Evolutionary conservation across 64 coral and sea anemone species (phyloP), one percentile per base, ranked within the genome.

Genomic region (Astreopora myriophthalma): DNA sequence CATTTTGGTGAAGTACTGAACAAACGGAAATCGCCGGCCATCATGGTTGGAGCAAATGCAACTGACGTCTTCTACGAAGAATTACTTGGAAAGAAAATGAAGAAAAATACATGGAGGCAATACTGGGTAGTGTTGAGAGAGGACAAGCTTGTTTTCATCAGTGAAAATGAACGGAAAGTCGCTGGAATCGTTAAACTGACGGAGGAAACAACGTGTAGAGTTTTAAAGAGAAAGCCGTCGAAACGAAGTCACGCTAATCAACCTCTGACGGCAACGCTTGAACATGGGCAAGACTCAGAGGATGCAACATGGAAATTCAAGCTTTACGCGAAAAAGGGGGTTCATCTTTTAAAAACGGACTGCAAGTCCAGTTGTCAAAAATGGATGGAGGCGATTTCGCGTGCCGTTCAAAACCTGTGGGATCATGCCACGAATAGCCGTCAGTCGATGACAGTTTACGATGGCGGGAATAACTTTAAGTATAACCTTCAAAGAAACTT

Each of bases 311-410:
- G 46, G 20, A 90, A 90, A 81, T 90, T 90, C 51, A 81, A 42
- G 25, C 29, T 90, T 6, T 46, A 49, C 12, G 78, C 75, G 8
- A 90, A 82, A 67, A 76, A 42, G 70, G 88, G 88, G n/a, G 62
- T 81, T 69, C 88, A 90, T 38, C 75, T 90, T 27, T 81, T 90
- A 10, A 90, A 72, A 64, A 79, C 88, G 19, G 73, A 81, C 63
- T 72, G 61, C 65, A 79, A 81, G 48, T 34, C 88, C 17, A 65
- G 76, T 35, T 90, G 88, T 27, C 23, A 80, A 49, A 68, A 79
- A 40, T 90, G 88, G 88, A 81, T 79, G 70, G 78, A 61, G 11
- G 78, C 78, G 35, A 81, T 81, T 62, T 62, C 78, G 29, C 52
- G 55, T 61, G 78, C 17, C 5, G 78, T 81, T 22, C 52, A 63